phyloP scores from a whole-genome alignment of 2,797 vertebrate genomes.

The Platyrinchus mystaceus region DNA sequence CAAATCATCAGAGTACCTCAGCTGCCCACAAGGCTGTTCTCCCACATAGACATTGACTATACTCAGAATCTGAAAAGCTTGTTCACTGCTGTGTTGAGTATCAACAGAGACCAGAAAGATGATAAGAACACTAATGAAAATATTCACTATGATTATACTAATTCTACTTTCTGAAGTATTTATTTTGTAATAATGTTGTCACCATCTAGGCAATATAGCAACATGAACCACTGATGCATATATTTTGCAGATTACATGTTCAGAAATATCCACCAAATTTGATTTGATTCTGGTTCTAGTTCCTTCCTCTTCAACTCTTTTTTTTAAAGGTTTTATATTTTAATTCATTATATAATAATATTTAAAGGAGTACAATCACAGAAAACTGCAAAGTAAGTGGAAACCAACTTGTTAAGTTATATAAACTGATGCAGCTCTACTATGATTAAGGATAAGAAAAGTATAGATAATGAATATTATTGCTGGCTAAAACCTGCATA shows the following conservation, averaged over 20 bases:
- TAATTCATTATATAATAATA: background rate
- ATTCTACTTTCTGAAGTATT: background rate
- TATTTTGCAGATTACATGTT: background rate
- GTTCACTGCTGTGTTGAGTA: background rate
- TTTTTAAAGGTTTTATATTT: background rate
- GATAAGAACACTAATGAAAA: background rate
- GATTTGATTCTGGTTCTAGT: background rate
- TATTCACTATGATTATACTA: background rate
- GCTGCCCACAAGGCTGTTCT: background rate
- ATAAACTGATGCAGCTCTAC: background rate
- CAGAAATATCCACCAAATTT: background rate
- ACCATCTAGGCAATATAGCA: background rate
- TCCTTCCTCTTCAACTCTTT: background rate
- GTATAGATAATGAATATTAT: background rate
- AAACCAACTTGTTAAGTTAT: background rate
- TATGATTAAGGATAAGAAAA: background rate
- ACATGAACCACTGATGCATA: background rate
- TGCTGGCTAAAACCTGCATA: background rate
- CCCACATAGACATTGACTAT: background rate
- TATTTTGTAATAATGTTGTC: background rate
- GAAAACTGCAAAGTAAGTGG: background rate
- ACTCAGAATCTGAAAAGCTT: background rate
- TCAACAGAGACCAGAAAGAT: background rate
- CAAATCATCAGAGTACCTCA: background rate
- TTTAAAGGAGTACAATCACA: background rate